Conservation (phyloP, 2,797 vertebrate genomes). For the Bryconaethiops microstoma region DNA sequence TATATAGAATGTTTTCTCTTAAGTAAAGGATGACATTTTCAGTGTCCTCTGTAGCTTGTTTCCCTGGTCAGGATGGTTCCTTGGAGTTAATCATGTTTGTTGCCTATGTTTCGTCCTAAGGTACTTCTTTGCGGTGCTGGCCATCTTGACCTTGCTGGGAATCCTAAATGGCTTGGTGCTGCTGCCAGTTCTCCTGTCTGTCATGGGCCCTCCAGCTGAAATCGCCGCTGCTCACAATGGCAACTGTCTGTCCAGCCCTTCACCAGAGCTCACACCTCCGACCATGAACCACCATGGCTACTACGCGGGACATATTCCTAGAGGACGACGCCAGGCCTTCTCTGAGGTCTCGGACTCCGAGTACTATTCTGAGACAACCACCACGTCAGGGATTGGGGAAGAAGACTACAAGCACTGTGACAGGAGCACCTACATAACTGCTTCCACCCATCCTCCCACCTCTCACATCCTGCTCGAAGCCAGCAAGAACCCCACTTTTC, state of each 20-base stretch:
- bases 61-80: not conserved
- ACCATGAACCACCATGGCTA: constrained; percentile 81
- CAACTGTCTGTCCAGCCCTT: constrained; percentile 73
- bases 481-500: constrained; percentile 85
- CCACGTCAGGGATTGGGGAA: constrained; percentile 76
- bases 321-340: constrained; percentile 72
- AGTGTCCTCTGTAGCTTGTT: constrained; percentile 4
- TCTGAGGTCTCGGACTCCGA: constrained; percentile 82
- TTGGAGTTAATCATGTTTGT: constrained; percentile 18
- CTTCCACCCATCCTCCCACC: constrained; percentile 66
- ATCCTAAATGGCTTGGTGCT: constrained; percentile 94
- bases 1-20: too few species aligned
- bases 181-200: constrained; percentile 91
- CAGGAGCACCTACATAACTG: constrained; percentile 71
- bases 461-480: constrained; percentile 84
- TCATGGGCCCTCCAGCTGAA: constrained; percentile 93
- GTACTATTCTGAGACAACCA: constrained; percentile 81
- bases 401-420: constrained; percentile 82
- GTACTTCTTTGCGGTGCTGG: constrained; percentile 96
- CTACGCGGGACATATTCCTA: constrained; percentile 71
- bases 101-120: constrained; percentile 66
- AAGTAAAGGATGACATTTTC: too few species aligned
- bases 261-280: constrained; percentile 74
- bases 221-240: constrained; percentile 73
- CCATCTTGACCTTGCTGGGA: constrained; percentile 91